These are phyloP conservation scores for Sebastes vulpes DNA, from an alignment of 2,797 vertebrate species.

Conservation along the genomic window DNA sequence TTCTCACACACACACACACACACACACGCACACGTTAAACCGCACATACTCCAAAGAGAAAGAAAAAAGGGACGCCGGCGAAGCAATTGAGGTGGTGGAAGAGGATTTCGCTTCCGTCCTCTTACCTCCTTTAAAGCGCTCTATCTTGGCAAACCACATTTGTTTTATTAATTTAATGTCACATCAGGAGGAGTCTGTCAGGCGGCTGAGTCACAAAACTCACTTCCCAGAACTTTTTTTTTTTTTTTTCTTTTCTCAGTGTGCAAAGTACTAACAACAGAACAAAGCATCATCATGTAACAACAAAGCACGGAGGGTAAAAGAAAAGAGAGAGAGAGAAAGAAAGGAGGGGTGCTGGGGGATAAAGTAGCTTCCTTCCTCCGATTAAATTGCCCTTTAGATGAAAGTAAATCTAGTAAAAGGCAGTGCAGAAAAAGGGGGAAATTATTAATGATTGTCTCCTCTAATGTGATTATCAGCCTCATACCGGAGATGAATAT, in stretches of 20 bases:
- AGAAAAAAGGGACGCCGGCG: conserved; percentile 32
- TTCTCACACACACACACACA: conserved; percentile 16
- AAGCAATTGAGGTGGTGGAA: conserved; percentile 58
- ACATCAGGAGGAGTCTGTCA: conserved; percentile 66
- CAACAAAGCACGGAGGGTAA: conserved; percentile 39
- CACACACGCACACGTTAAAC: conserved; percentile 20
- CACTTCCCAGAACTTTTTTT: conserved; percentile 57
- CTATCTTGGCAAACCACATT: conserved; percentile 78
- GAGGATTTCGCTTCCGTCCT: conserved; percentile 65
- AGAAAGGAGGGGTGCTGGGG: conserved; percentile 31
- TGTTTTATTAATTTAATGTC: conserved; percentile 84
- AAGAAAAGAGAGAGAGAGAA: conserved; percentile 13
- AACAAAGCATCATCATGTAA: conserved; percentile 68
- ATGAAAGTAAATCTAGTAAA: conserved; percentile 72
- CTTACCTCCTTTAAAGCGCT: conserved; percentile 69
- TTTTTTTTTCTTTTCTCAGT: conserved; percentile 20
- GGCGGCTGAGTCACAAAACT: conserved; percentile 61
- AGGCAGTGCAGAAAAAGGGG: conserved; percentile 28
- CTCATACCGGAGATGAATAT: conserved; percentile 61
- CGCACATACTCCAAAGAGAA: conserved; percentile 55
- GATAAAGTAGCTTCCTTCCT: conserved; percentile 59
- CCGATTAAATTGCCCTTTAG: conserved; percentile 77
- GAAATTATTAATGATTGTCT: conserved; percentile 58
- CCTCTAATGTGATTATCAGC: conserved; percentile 57
- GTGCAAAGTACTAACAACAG: conserved; percentile 51